Evolutionary conservation across 2,888 invertebrate species (phyloP).

Genomic region (Smittia sp.): DNA sequence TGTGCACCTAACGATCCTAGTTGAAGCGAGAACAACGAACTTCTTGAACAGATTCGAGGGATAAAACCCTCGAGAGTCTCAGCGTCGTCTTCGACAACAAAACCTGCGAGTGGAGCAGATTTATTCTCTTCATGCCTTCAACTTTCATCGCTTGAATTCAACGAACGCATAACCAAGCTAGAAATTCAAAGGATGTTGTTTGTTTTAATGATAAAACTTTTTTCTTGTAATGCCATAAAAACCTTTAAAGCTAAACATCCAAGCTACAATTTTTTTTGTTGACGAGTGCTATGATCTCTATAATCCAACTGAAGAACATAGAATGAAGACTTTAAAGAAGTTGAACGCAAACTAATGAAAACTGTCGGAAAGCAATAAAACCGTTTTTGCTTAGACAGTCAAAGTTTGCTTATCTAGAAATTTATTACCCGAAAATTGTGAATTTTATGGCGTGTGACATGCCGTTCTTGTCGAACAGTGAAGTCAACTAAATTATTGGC

Average conservation of each 20-base stretch:
- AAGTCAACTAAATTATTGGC: constrained; percentile 9
- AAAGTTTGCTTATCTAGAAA: no score
- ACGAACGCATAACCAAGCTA: not conserved
- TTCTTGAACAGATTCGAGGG: no score
- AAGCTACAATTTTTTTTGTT: not conserved
- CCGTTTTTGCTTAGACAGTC: not conserved
- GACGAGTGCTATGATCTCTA: constrained; percentile 2
- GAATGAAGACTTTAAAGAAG: not conserved
- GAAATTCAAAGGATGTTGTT: constrained; percentile 20
- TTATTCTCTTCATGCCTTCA: constrained; percentile 24
- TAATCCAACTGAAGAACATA: constrained; percentile 1
- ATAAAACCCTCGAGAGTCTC: no score
- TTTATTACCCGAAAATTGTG: constrained; percentile 36
- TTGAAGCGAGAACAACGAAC: not conserved
- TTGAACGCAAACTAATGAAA: not conserved
- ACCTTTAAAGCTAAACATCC: not conserved
- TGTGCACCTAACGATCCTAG: no score
- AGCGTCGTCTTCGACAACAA: no score
- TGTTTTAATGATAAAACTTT: not conserved
- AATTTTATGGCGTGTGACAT: constrained; percentile 37
- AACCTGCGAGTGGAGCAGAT: constrained; percentile 11
- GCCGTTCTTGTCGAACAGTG: constrained; percentile 4
- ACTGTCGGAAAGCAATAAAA: not conserved
- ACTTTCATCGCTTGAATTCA: not conserved
- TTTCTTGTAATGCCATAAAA: not conserved